Evolutionary conservation across 2,113 vertebrate species (phyloP), one percentile per base, ranked within the genome.

Genomic region (Bucco capensis): DNA sequence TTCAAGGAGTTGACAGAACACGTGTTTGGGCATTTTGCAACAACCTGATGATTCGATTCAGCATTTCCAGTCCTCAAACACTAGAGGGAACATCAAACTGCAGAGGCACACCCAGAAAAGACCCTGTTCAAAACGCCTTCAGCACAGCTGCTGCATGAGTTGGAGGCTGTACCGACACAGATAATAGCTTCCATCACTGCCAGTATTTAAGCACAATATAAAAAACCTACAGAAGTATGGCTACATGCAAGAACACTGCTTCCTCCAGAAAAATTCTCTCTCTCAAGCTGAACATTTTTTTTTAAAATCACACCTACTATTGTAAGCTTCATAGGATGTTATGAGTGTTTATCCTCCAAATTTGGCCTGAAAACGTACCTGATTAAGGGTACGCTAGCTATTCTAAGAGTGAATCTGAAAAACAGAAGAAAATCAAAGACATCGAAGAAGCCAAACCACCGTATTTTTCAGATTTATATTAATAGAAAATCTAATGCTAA

Each of bases 51-150:
- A 83, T 35, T 1, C 78, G 53, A 61, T 57, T 91, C 80, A 70
- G 80, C 77, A 92, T 91, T 94, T 94, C 84, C 91, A 86, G 65
- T 10, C 58, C 76, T 92, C 89, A 91, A 24, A 93, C 91, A 88
- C 89, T 93, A 93, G 92, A 93, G 89, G 83, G 92, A 93, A 92
- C 93, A 95, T 76, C 81, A 86, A 93, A 89, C 86, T 90, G 83
- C 74, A 49, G 42, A 80, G 77, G 74, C 61, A 71, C 53, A 74
- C 90, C 86, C 62, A 50, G 86, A 79, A 38, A 61, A 86, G 88
- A 93, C 86, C 77, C 83, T 0, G 0, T 37, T 67, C 33, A 22
- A 37, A 50, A 61, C 0, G 2, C 46, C 50, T 47, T 12, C 0
- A 0, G 66, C 81, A 90, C 44, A 72, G 80, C 80, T 35, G 86